Conservation (phyloP, 2,888 invertebrate species). For the Lepidonotus clava region DNA sequence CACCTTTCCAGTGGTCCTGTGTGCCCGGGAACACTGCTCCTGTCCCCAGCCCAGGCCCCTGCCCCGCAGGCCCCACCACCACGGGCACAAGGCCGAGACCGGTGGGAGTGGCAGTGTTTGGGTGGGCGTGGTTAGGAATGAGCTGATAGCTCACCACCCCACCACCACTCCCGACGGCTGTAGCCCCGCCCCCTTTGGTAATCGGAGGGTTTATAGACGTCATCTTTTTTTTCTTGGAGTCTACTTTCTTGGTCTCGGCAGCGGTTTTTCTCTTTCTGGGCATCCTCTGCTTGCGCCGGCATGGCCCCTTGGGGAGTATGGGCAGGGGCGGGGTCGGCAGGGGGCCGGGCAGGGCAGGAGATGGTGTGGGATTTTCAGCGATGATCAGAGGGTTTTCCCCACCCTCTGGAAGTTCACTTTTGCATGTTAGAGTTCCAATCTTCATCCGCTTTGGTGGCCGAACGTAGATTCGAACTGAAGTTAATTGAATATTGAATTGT, state of each 20-base stretch:
- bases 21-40: too few species aligned
- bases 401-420: not conserved
- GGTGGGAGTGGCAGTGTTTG: too few species aligned
- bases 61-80: too few species aligned
- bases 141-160: too few species aligned
- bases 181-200: too few species aligned
- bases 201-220: constrained; percentile 16
- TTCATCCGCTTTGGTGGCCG: not conserved
- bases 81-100: too few species aligned
- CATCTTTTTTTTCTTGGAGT: not conserved
- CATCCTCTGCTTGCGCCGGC: not conserved
- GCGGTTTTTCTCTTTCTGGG: not conserved
- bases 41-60: too few species aligned
- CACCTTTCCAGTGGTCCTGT: too few species aligned
- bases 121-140: too few species aligned
- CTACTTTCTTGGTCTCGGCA: not conserved
- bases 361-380: too few species aligned
- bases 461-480: not conserved
- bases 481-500: too few species aligned
- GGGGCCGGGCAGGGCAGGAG: not conserved
- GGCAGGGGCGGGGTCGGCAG: not conserved
- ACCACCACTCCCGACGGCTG: too few species aligned
- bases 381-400: not conserved
- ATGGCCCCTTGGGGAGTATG: not conserved
- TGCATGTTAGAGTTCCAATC: not conserved